Evolutionary conservation across 2,113 vertebrate species (phyloP), one percentile per base, ranked within the genome.

Genomic region (Drymodes brunneopygia): DNA sequence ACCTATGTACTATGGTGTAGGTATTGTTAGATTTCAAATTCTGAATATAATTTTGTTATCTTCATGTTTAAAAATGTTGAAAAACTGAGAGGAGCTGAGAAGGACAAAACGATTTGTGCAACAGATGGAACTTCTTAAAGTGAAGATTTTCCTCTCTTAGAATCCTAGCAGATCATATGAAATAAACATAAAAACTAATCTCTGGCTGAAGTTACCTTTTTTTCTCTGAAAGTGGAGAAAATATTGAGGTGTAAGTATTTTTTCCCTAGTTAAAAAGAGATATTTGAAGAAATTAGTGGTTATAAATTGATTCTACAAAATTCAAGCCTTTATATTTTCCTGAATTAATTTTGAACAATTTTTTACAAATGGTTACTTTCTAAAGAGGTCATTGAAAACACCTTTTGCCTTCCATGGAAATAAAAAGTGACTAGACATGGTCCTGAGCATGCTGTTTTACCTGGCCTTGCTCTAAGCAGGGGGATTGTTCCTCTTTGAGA

Each of bases 401-500:
- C 4, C 6, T 54, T 73, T 69, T 22, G 9, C 6, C 27, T 27
- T 62, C 9, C 9, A 9, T 40, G 14, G 53, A 53, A 90, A 21
- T 84, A 60, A 8, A 19, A 10, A 54, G 5, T 45, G 16, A 50
- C 10, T 45, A 45, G 28, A 29, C 15, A 36, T 24, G 17, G 4
- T 28, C 36, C 27, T n/a, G 33, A 51, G 10, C 8, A 62, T 28
- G 4, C 33, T 3, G 1, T 29, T 88, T 18, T 22, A 31, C 15
- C 11, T 65, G 22, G 10, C 10, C 8, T 8, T 81, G 5, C 7
- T 47, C 16, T 65, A 33, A 64, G 12, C 1, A 54, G 10, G 3
- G 3, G 1, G 1, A 0, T 21, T 36, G 2, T 2, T 54, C 11
- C 4, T 12, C 10, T 78, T 60, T 61, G 17, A 51, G 12, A 64